Evolutionary conservation across 2,888 invertebrate genomes (phyloP), one percentile per base, ranked within the genome.

Genomic region (Beris morrisii): DNA sequence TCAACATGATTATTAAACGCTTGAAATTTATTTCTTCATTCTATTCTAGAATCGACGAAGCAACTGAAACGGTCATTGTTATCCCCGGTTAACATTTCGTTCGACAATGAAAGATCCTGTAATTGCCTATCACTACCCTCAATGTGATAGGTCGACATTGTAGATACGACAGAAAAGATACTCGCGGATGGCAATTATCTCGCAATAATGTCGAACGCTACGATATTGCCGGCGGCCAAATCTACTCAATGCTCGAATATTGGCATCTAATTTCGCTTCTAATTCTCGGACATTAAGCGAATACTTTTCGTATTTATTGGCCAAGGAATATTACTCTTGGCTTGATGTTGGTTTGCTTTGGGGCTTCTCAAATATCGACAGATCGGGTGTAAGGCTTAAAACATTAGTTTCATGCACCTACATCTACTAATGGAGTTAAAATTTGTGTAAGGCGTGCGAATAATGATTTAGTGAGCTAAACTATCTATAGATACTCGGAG

Each of bases 211-310:
- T 59, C 57, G 65, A 56, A 58, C 52, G 61, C 52, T 48, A 52
- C 56, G 53, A 44, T 48, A 44, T 45, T 30, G 55, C 66, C 67
- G 38, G 11, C 12, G 57, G 66, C 61, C 53, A 59, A 43, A 58
- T 22, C 22, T 22, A 22, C 22, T 22, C 57, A 63, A 64, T 45
- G 2, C 48, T 5, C 12, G 7, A 6, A 65, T 64, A 66, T 66
- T 65, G 69, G 65, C 67, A 69, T 59, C 69, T 66, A 66, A 67
- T 67, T 67, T 65, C 59, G 56, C 59, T 58, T 59, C 66, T 56
- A 61, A 67, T 58, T 55, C 50, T 44, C 28, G 55, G 59, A 63
- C 50, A 63, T 66, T 54, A 55, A 58, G 53, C 64, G 63, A 69
- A 59, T 64, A 64, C 69, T 69, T 64, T 64, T 66, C 30, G 28